Evolutionary conservation across 2,797 vertebrate species (phyloP), one percentile per base, ranked within the genome.

Genomic region (Rhinichthys osculus): DNA sequence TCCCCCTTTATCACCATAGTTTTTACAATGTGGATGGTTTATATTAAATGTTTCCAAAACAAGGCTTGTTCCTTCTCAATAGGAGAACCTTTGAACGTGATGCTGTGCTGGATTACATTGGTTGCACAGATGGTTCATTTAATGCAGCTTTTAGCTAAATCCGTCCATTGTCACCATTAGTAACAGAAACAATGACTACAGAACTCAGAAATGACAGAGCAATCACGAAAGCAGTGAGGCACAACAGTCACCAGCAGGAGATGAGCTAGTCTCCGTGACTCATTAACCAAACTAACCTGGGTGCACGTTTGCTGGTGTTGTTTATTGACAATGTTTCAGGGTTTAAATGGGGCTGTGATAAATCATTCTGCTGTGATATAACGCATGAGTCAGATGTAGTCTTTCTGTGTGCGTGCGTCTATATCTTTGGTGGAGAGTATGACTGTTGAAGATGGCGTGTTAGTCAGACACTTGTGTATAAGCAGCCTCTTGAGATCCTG

Each of bases 401-500:
- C 52, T 78, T 35, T 84, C 10, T 10, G 7, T 17, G 70, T 44
- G 57, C 47, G 70, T 44, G 57, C 47, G 14, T 67, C 17, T 81
- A 67, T 67, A 17, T 69, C 27, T 54, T 54, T 64, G 52, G 64
- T 52, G 44, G 38, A 38, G 35, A 23, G 78, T 57, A 54, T 77
- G 40, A 77, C n/a, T 81, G 78, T 82, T 77, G 79, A 33, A 70
- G 52, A 83, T 27, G 33, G 42, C 21, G 74, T 83, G 73, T 81
- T 81, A 76, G 71, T 83, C 62, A 83, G 74, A 83, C 50, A 21
- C 21, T 71, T 78, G 42, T 83, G 84, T 85, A 38, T 88, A 54
- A 77, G 38, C 62, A 67, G 64, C 74, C 83, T 78, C 80, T 78
- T 30, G 42, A 73, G 76, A 84, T 30, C 70, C 11, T 83, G 78